phyloP scores from a whole-genome alignment of 2,797 vertebrate genomes.

The Varecia variegata region DNA sequence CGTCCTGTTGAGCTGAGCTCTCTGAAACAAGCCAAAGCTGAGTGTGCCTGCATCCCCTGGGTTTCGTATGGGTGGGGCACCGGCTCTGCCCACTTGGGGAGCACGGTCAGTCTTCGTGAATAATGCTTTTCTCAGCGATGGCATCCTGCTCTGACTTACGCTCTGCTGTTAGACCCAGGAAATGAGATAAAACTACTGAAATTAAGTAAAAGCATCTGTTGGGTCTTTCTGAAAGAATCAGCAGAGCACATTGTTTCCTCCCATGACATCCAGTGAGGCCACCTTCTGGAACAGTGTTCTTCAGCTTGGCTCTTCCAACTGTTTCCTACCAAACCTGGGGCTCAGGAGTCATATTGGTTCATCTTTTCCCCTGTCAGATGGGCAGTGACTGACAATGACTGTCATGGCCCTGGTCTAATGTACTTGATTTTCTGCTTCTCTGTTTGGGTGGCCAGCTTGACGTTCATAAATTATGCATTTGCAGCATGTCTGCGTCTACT shows the following conservation, averaged over 20 bases:
- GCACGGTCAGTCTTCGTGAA: neutral
- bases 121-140: neutral
- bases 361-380: constrained; percentile 9
- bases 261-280: neutral
- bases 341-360: neutral
- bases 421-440: neutral
- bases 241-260: constrained; percentile 12
- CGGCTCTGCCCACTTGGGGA: neutral
- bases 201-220: constrained; percentile 53
- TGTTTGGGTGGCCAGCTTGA: neutral
- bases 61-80: neutral
- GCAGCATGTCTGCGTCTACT: neutral
- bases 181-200: neutral
- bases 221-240: constrained; percentile 30
- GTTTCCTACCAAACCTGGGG: neutral
- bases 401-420: fast-evolving
- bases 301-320: neutral
- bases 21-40: neutral
- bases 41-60: neutral
- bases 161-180: constrained; percentile 42
- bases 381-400: neutral
- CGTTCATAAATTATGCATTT: neutral
- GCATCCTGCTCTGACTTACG: neutral
- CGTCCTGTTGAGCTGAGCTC: neutral
- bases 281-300: neutral